Evolutionary conservation across 2,888 invertebrate genomes (phyloP).

Genomic region (Petrophora chlorosata): DNA sequence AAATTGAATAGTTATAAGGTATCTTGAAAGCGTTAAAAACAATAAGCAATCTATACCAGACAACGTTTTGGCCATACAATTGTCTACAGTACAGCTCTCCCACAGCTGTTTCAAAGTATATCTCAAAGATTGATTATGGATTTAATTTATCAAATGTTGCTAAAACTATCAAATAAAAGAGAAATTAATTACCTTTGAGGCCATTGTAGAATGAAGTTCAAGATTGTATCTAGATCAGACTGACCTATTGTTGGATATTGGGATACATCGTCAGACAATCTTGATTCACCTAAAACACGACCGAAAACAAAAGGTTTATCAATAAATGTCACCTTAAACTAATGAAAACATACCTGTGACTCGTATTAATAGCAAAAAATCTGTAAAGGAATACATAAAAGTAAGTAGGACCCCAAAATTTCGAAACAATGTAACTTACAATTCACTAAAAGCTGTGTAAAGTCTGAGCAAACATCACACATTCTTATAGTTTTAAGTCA

Average conservation of each 20-base stretch:
- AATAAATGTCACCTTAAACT: constrained; percentile 12
- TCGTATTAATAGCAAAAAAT: constrained; percentile 30
- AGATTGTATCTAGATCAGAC: constrained; percentile 92
- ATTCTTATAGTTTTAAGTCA: constrained; percentile 82
- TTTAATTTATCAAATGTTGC: background rate
- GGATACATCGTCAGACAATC: constrained; percentile 90
- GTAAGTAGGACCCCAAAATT: constrained; percentile 59
- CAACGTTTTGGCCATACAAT: background rate
- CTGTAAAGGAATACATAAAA: constrained; percentile 43
- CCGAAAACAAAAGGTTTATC: constrained; percentile 19
- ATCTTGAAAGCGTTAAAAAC: background rate
- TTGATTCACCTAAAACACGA: constrained; percentile 90
- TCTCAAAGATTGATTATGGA: background rate
- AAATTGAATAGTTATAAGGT: too few relatives aligned
- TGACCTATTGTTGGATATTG: constrained; percentile 89
- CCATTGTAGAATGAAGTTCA: constrained; percentile 95
- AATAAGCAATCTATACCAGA: background rate
- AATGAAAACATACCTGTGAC: constrained; percentile 12
- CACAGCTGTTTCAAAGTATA: constrained; percentile 7
- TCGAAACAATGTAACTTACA: constrained; percentile 83
- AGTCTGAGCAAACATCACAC: constrained; percentile 98
- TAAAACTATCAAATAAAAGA: background rate
- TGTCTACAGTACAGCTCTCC: background rate
- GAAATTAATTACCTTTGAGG: constrained; percentile 88
- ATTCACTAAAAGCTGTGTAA: constrained; percentile 93